Conservation (phyloP, 2,797 vertebrate genomes). For the Menidia menidia region DNA sequence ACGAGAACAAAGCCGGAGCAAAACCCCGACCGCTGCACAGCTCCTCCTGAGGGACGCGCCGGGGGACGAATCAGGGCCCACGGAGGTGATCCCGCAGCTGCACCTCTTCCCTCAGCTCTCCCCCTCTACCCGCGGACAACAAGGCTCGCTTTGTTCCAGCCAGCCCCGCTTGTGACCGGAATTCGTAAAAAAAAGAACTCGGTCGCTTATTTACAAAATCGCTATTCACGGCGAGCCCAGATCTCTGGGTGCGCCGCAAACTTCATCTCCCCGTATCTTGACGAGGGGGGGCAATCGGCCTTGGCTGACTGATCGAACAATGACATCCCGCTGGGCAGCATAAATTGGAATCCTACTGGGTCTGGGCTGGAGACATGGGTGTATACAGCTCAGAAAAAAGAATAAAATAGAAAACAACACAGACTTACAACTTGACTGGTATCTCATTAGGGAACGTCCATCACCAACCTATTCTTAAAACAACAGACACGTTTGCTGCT, state of each 20-base stretch:
- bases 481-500: constrained; percentile 28
- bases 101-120: constrained; percentile 45
- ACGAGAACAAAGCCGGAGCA: constrained; percentile 61
- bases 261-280: constrained; percentile 54
- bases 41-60: constrained; percentile 65
- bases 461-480: constrained; percentile 59
- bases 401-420: constrained; percentile 27
- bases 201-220: constrained; percentile 53
- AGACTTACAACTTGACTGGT: constrained; percentile 38
- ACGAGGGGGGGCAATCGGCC: constrained; percentile 66
- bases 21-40: constrained; percentile 67
- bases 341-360: constrained; percentile 82
- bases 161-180: constrained; percentile 13
- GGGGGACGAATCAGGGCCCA: constrained; percentile 75
- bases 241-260: constrained; percentile 24
- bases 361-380: constrained; percentile 65
- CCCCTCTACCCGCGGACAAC: constrained; percentile 27
- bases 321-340: constrained; percentile 78
- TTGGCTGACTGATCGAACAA: constrained; percentile 73
- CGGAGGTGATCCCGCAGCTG: constrained; percentile 71
- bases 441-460: constrained; percentile 64
- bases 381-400: constrained; percentile 33
- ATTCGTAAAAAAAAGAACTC: constrained; percentile 17
- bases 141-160: constrained; percentile 1
- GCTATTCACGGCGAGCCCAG: constrained; percentile 48